Base-by-base conservation (phyloP, 2,797 vertebrate species). In the Huso huso region DNA sequence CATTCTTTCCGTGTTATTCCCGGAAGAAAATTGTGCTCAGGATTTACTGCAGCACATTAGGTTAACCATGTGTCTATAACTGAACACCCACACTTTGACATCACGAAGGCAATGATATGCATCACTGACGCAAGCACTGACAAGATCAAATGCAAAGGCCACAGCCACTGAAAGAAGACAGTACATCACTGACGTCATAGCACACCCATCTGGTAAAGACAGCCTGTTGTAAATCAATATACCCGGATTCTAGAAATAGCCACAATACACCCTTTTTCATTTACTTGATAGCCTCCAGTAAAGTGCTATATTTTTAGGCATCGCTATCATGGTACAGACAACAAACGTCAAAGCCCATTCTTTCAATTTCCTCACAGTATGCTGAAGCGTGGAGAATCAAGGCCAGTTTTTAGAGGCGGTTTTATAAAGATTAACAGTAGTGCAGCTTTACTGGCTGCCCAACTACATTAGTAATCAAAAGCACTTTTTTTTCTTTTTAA, bases 1-100 rank as follows among this genome's bases (percentile, higher is more conserved):
- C 87, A 89, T 74, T 72, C 74, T 71, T 63, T 61, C 62, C 72
- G 75, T 79, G 78, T 72, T 78, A 73, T 79, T 78, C 78, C 76
- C 73, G 66, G 74, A 75, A 85, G 81, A 79, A 82, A 85, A 78
- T 0, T 62, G 80, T 74, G 61, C 64, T 79, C 72, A 67, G 75
- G 77, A 84, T 86, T 87, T 84, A 85, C 80, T 83, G 80, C 78
- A 71, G 82, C 73, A 79, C 80, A 83, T 83, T 83, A 87, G 83
- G 79, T 85, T 87, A 83, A 84, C 82, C 70, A 62, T 63, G 76
- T 82, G 81, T 82, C 81, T 66, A 51, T 68, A 78, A 76, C 71
- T 62, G 11, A 80, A 84, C 86, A 86, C 89, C 85, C 86, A 91
- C 90, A 90, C 79, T 84, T 86, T 94, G 93, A 91, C 92, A 95